A percentile compares a stretch with the other conserved stretches of the same genome.
These are phyloP conservation scores for Orbicella faveolata DNA, from an alignment of 64 coral and sea anemone genomes.

Conservation along the genomic window DNA sequence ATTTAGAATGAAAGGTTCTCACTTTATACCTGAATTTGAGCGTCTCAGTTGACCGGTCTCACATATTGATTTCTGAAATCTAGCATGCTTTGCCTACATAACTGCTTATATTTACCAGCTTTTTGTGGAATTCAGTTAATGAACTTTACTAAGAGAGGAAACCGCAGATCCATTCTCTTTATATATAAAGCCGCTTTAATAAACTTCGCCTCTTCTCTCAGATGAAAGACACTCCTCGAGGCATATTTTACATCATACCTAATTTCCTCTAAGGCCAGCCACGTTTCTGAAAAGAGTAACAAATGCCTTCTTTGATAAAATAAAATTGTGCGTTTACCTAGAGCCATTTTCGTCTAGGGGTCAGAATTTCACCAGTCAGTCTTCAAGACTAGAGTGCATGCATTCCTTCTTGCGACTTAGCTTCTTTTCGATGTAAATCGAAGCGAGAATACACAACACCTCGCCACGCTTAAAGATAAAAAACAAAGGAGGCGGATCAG, in stretches of 20 bases:
- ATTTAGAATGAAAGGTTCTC: no score
- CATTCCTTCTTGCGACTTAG: not conserved
- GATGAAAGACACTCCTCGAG: not conserved
- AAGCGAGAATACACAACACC: not conserved
- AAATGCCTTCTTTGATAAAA: not conserved
- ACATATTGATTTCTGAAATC: not conserved
- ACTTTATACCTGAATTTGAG: no score
- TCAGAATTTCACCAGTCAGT: not conserved
- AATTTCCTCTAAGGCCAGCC: not conserved
- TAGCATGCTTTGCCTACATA: not conserved
- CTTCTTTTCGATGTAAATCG: not conserved
- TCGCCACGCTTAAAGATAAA: not conserved
- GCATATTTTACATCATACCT: not conserved
- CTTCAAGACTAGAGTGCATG: not conserved
- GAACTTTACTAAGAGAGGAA: not conserved
- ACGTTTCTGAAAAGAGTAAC: not conserved
- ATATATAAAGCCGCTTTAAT: not conserved
- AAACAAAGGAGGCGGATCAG: not conserved
- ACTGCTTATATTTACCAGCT: not conserved
- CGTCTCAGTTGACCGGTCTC: no score
- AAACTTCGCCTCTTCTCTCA: not conserved
- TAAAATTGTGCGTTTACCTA: no score
- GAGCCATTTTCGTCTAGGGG: not conserved
- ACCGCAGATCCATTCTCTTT: slow-evolving; percentile 5
- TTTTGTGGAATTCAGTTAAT: slow-evolving; percentile 7